Conservation (phyloP, 92 coral and sea anemone species). For the Parazoanthus swiftii region DNA sequence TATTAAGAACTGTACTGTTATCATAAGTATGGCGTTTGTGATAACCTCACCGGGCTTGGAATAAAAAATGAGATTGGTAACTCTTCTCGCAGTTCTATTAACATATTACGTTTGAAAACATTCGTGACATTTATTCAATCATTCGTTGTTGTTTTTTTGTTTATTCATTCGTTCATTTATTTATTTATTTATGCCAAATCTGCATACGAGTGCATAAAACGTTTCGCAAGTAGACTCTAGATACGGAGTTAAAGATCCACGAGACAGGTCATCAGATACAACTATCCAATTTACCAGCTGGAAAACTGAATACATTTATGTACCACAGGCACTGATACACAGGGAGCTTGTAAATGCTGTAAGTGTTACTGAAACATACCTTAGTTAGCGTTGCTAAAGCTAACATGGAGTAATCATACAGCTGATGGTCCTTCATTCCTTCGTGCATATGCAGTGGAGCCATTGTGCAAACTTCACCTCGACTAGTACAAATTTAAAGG, state of each 20-base stretch:
- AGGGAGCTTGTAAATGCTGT: background rate
- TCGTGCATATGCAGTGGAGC: constrained; percentile 90
- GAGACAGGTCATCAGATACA: background rate
- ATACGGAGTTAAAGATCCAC: too few species aligned
- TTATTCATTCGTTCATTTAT: too few species aligned
- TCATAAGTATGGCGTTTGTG: too few species aligned
- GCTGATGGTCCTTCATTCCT: constrained; percentile 82
- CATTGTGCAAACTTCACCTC: constrained; percentile 95
- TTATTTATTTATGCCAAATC: too few species aligned
- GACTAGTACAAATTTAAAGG: constrained; percentile 50
- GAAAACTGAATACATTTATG: background rate
- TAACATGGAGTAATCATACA: constrained; percentile 78
- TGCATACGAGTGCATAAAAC: too few species aligned
- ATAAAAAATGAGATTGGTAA: background rate
- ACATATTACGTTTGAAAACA: background rate
- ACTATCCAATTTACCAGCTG: background rate
- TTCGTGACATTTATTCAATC: background rate
- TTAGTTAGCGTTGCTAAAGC: constrained; percentile 93
- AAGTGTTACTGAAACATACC: constrained; percentile 45
- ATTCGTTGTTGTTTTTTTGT: too few species aligned
- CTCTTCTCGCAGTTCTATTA: background rate
- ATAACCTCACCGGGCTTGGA: background rate
- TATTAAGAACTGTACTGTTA: too few species aligned
- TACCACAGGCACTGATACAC: background rate
- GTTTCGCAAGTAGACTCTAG: too few species aligned